phyloP scores from a whole-genome alignment of 2,797 vertebrate genomes.

The Anisognathus igniventris region DNA sequence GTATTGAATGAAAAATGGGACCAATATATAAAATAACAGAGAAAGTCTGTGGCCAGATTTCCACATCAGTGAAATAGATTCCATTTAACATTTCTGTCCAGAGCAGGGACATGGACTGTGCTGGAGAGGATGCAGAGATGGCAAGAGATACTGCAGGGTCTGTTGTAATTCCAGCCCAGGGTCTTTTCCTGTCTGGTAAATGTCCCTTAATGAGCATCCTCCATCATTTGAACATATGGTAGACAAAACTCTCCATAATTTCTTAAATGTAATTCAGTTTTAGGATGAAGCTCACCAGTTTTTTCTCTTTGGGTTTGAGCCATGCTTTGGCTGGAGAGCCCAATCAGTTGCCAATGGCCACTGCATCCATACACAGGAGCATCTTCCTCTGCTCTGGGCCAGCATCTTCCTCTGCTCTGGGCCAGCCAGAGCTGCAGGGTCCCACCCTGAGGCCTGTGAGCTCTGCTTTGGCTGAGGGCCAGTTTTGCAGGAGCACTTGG shows the following conservation, averaged over 20 bases:
- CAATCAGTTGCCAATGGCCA: background rate
- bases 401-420: background rate
- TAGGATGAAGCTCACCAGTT: background rate
- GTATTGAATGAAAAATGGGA: background rate
- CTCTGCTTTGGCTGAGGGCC: background rate
- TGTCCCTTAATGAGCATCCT: background rate
- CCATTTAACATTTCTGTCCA: background rate
- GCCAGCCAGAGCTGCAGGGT: background rate
- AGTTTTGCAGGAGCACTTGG: background rate
- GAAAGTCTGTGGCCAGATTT: background rate
- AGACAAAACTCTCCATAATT: accelerated
- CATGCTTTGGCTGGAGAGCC: background rate
- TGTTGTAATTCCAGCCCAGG: background rate
- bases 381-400: background rate
- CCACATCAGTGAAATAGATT: background rate
- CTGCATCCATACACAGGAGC: background rate
- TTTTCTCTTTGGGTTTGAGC: background rate
- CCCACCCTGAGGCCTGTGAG: background rate
- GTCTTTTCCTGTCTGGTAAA: background rate
- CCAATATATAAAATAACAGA: background rate
- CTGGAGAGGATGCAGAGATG: background rate
- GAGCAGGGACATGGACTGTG: background rate
- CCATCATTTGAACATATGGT: background rate
- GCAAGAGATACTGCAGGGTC: background rate
- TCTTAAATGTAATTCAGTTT: background rate